Conservation (phyloP, 1,140 invertebrate species). For the Sitobion miscanthi region DNA sequence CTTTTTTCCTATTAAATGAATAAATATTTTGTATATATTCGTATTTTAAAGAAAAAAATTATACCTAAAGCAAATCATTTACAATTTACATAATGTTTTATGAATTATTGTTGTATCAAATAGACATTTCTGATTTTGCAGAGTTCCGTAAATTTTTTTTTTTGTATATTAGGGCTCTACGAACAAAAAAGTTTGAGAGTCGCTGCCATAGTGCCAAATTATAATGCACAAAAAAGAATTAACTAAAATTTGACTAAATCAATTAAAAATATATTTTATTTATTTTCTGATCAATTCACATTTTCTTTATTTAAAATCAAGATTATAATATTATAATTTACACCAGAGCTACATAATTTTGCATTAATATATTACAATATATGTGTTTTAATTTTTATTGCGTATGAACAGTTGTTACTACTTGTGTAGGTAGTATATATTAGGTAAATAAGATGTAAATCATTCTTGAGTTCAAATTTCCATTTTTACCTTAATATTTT, state of each 20-base stretch:
- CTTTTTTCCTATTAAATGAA: too few relatives aligned
- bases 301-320: neutral
- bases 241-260: too few relatives aligned
- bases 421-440: neutral
- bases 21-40: too few relatives aligned
- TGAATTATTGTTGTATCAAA: too few relatives aligned
- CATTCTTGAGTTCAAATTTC: neutral
- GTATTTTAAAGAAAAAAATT: too few relatives aligned
- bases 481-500: neutral
- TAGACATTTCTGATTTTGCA: too few relatives aligned
- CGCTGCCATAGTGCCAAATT: too few relatives aligned
- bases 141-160: too few relatives aligned
- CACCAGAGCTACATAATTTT: neutral
- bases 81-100: too few relatives aligned
- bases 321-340: neutral
- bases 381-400: neutral
- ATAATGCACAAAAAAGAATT: neutral
- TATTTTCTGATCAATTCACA: neutral
- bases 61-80: too few relatives aligned
- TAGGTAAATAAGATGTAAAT: neutral
- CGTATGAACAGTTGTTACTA: neutral
- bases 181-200: too few relatives aligned
- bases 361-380: neutral
- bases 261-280: neutral
- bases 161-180: too few relatives aligned